These are phyloP conservation scores for Drosophila grimshawi DNA, from an alignment of 1,140 invertebrate genomes.

Conservation along the genomic window DNA sequence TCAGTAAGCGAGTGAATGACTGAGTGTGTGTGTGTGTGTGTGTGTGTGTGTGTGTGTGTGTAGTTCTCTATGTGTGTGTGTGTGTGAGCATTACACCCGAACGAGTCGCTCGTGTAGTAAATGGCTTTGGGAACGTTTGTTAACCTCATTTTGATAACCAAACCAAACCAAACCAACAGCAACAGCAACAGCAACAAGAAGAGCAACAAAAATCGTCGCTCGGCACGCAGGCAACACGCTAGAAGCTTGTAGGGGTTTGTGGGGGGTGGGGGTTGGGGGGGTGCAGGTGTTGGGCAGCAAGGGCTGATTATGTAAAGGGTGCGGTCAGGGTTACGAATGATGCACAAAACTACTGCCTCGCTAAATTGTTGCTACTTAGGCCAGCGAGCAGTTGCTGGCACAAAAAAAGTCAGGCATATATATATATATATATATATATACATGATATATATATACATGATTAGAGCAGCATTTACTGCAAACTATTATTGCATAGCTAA, in stretches of 20 bases:
- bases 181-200: constrained; percentile 11
- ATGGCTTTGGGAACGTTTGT: constrained; percentile 80
- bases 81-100: constrained; percentile 49
- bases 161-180: constrained; percentile 60
- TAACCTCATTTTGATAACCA: constrained; percentile 80
- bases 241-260: not conserved
- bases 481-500: no score
- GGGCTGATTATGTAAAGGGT: constrained; percentile 33
- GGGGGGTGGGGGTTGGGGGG: not conserved
- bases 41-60: constrained; percentile 25
- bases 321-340: constrained; percentile 45
- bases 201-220: constrained; percentile 59
- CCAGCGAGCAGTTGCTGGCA: not conserved
- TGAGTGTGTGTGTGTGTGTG: constrained; percentile 33
- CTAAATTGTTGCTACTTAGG: constrained; percentile 2
- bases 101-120: constrained; percentile 54
- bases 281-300: no score
- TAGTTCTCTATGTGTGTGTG: constrained; percentile 22
- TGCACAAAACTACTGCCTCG: constrained; percentile 17
- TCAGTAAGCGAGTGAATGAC: constrained; percentile 54
- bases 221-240: constrained; percentile 56
- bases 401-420: not conserved
- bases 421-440: not conserved
- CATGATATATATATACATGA: no score
- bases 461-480: no score